phyloP scores from a whole-genome alignment of 2,797 vertebrate genomes.

The Pseudocheirus occidentalis region DNA sequence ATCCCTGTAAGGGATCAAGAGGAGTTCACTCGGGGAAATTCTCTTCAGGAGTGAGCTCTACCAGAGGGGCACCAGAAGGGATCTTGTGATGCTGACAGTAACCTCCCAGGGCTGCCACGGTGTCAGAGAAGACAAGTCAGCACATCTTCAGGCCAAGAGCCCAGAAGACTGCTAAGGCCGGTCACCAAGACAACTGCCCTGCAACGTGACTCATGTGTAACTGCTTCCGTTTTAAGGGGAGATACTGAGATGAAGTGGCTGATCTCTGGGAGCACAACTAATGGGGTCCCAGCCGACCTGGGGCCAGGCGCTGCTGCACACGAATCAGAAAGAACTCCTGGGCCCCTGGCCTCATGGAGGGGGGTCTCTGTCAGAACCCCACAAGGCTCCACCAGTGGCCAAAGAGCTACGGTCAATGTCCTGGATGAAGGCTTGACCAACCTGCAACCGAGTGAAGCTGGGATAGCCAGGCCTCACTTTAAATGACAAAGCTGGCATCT shows the following conservation, averaged over 20 bases:
- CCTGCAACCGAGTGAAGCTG: background rate
- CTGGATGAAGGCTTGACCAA: background rate
- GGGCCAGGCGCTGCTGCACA: background rate
- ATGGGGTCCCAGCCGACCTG: background rate
- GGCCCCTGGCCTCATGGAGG: background rate
- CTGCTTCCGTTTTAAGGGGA: too few species aligned
- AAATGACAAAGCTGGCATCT: background rate
- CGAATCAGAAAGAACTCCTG: background rate
- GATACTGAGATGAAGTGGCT: background rate
- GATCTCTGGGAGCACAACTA: too few species aligned
- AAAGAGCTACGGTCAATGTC: background rate
- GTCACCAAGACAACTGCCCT: background rate
- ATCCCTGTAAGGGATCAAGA: too few species aligned
- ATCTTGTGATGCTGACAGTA: background rate
- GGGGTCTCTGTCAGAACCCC: background rate
- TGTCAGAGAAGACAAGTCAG: background rate
- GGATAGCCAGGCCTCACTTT: background rate
- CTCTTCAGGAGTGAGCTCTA: background rate
- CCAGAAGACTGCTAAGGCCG: background rate
- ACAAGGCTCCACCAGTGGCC: background rate
- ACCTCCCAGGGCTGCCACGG: background rate
- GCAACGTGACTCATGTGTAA: background rate
- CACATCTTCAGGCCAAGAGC: background rate
- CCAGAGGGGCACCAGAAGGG: too few species aligned
- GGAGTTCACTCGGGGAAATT: background rate